phyloP scores from a whole-genome alignment of 2,888 invertebrate species.

The Deroplatys truncata region DNA sequence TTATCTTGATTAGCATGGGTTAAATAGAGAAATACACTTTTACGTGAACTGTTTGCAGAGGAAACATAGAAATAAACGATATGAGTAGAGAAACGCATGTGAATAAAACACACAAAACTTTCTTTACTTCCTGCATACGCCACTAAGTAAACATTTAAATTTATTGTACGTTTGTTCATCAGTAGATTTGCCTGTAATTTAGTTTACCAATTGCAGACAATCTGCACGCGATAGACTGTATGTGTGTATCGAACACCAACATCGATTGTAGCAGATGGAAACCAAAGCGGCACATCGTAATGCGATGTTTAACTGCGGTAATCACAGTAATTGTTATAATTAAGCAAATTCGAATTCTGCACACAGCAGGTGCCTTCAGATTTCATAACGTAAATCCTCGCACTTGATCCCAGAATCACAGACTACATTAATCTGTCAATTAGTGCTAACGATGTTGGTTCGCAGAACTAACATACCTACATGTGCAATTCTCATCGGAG shows the following conservation, averaged over 20 bases:
- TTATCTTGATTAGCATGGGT: too few relatives aligned
- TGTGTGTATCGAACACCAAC: not conserved
- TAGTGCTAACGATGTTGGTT: not conserved
- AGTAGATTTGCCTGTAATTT: not conserved
- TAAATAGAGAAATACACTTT: too few relatives aligned
- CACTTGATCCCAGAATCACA: not conserved
- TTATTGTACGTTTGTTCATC: too few relatives aligned
- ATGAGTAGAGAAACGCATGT: too few relatives aligned
- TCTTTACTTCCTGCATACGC: too few relatives aligned
- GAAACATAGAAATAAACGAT: too few relatives aligned
- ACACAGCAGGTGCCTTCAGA: not conserved
- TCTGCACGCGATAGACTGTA: not conserved
- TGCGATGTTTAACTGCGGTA: not conserved
- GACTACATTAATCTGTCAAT: not conserved
- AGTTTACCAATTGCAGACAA: too few relatives aligned
- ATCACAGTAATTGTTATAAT: not conserved
- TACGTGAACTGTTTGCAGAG: too few relatives aligned
- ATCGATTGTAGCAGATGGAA: not conserved
- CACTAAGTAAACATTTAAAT: too few relatives aligned
- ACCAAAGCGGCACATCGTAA: not conserved
- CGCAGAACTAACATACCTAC: not conserved
- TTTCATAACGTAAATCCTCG: not conserved
- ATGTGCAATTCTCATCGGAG: not conserved
- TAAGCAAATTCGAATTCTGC: not conserved
- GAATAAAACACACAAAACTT: too few relatives aligned